Evolutionary conservation across 2,113 vertebrate species (phyloP).

Genomic region (Hemicordylus capensis): DNA sequence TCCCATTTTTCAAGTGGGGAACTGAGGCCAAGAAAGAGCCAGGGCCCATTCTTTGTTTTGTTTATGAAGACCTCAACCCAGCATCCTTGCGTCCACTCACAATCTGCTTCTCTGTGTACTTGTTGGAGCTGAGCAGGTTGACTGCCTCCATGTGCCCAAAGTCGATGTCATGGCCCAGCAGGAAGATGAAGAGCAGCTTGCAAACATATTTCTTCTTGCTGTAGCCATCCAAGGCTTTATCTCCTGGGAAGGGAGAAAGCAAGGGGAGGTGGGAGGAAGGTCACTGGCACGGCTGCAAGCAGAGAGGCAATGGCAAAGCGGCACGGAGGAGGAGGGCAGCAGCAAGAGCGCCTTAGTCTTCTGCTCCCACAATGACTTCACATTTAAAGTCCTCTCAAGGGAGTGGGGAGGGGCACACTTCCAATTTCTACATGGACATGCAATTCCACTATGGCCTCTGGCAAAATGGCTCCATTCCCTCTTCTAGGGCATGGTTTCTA

Average conservation of each 20-base stretch:
- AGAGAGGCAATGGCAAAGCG: neutral
- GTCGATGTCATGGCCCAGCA: constrained; percentile 93
- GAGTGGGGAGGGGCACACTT: neutral
- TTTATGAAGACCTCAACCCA: neutral
- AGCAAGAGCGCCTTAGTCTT: neutral
- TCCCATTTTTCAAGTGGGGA: neutral
- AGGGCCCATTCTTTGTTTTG: neutral
- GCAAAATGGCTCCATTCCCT: neutral
- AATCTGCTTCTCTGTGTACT: constrained; percentile 95
- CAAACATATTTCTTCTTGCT: constrained; percentile 97
- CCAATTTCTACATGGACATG: neutral
- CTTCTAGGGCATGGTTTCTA: neutral
- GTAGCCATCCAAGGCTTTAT: constrained; percentile 93
- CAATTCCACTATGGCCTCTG: neutral
- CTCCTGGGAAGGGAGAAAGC: constrained; percentile 70
- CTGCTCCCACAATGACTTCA: neutral
- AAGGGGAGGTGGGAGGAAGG: neutral
- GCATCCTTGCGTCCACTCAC: constrained; percentile 74
- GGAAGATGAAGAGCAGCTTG: constrained; percentile 94
- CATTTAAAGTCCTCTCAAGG: neutral
- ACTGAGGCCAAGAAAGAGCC: neutral
- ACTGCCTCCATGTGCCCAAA: constrained; percentile 96
- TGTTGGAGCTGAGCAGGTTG: constrained; percentile 94
- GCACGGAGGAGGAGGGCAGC: neutral
- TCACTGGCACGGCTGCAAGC: neutral